Evolutionary conservation across 1,140 invertebrate genomes (phyloP).

Genomic region (Eumeta japonica): DNA sequence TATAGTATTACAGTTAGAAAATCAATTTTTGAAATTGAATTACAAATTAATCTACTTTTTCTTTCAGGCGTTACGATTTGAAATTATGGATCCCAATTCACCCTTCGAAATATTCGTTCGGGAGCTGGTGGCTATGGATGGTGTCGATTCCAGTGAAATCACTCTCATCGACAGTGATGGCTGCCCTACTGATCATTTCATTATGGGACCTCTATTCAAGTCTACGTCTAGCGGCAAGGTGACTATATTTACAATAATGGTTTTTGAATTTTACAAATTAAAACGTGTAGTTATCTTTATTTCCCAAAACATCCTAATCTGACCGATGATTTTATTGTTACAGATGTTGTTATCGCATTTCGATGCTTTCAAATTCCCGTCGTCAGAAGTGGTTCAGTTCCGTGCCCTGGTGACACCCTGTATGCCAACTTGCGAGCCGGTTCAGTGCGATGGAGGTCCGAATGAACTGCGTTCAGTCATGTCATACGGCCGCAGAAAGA

Average conservation of each 20-base stretch:
- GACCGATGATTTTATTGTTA: slow-evolving; percentile 30
- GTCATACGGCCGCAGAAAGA: slow-evolving; percentile 75
- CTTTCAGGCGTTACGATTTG: slow-evolving; percentile 75
- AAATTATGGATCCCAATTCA: slow-evolving; percentile 86
- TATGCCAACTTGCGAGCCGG: slow-evolving; percentile 87
- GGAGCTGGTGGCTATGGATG: slow-evolving; percentile 91
- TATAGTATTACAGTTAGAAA: not conserved
- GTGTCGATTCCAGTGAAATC: slow-evolving; percentile 88
- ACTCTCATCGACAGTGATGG: slow-evolving; percentile 88
- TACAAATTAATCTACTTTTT: not conserved
- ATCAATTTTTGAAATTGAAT: not conserved
- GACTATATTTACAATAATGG: slow-evolving; percentile 22
- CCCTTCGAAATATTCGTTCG: slow-evolving; percentile 94
- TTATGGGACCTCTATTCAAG: slow-evolving; percentile 88
- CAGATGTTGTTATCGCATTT: slow-evolving; percentile 87
- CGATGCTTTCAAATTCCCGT: slow-evolving; percentile 95
- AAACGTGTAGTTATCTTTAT: not conserved
- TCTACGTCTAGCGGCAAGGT: slow-evolving; percentile 74
- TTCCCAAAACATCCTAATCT: not conserved
- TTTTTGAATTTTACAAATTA: not conserved
- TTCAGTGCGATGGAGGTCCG: slow-evolving; percentile 80
- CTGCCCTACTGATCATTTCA: slow-evolving; percentile 89
- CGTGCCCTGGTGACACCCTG: slow-evolving; percentile 90
- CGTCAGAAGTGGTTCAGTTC: slow-evolving; percentile 92
- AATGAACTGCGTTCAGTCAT: slow-evolving; percentile 78